A percentile compares a stretch with the other conserved stretches of the same genome.
These are phyloP conservation scores for Percopsis omiscomaycus DNA, from an alignment of 2,797 vertebrate genomes.

Conservation along the genomic window DNA sequence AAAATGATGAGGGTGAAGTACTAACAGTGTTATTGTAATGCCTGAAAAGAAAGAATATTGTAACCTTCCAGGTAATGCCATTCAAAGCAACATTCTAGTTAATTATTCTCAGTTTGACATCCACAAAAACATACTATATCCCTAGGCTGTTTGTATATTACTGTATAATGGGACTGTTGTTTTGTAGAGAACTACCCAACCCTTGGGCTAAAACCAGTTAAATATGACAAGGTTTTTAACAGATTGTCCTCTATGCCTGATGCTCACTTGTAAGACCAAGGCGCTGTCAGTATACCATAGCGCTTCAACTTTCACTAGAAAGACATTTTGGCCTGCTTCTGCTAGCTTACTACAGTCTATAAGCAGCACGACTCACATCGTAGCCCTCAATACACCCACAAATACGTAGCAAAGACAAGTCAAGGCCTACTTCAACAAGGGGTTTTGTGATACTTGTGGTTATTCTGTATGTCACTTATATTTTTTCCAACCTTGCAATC, in stretches of 20 bases:
- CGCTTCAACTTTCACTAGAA: constrained; percentile 13
- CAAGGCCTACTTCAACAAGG: too few species aligned
- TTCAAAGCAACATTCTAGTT: background rate
- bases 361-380: background rate
- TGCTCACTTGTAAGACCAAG: background rate
- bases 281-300: constrained; percentile 14
- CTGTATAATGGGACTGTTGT: constrained; percentile 6
- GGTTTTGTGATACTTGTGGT: background rate
- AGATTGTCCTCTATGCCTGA: background rate
- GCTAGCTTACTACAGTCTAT: background rate
- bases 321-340: background rate
- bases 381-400: background rate
- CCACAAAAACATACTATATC: background rate
- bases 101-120: background rate
- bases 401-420: background rate
- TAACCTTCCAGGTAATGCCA: too few species aligned
- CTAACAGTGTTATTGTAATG: too few species aligned
- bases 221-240: constrained; percentile 26
- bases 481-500: background rate
- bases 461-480: background rate
- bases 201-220: constrained; percentile 23
- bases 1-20: too few species aligned
- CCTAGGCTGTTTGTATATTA: background rate
- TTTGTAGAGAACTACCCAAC: constrained; percentile 12
- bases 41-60: too few species aligned